A percentile compares a stretch with the other conserved stretches of the same genome.
phyloP scores from a whole-genome alignment of 2,888 invertebrate species.

The Sturmia bella region DNA sequence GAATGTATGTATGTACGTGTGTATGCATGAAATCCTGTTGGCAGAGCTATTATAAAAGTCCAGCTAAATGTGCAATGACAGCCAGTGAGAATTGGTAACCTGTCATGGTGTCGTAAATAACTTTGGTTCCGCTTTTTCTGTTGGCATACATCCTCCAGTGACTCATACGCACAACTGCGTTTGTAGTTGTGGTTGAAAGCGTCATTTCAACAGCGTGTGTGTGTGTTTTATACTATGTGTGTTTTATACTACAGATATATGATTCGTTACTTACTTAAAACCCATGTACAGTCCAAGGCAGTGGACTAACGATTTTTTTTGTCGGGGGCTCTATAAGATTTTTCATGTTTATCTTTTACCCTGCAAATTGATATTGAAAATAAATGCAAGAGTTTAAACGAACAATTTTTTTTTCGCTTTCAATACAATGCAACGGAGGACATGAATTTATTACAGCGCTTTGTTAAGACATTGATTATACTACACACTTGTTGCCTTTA shows the following conservation, averaged over 20 bases:
- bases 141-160: slow-evolving; percentile 24
- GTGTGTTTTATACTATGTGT: neutral
- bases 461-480: too few species aligned
- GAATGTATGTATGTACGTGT: slow-evolving; percentile 14
- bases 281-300: too few species aligned
- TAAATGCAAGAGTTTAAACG: too few species aligned
- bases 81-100: slow-evolving; percentile 44
- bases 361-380: too few species aligned
- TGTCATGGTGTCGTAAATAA: slow-evolving; percentile 62
- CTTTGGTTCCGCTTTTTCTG: neutral
- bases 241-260: neutral
- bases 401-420: too few species aligned
- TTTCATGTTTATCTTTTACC: too few species aligned
- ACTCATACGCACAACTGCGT: slow-evolving; percentile 28
- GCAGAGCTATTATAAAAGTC: slow-evolving; percentile 42
- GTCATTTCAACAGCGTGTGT: neutral
- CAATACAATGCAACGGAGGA: too few species aligned
- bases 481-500: too few species aligned
- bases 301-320: too few species aligned
- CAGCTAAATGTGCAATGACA: slow-evolving; percentile 38
- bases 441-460: too few species aligned
- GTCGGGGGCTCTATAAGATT: too few species aligned
- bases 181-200: slow-evolving; percentile 18
- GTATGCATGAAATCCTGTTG: slow-evolving; percentile 39
- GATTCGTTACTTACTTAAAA: too few species aligned